Evolutionary conservation across 92 coral and sea anemone species (phyloP), one percentile per base, ranked within the genome.

Genomic region (Phenganax subtilis): DNA sequence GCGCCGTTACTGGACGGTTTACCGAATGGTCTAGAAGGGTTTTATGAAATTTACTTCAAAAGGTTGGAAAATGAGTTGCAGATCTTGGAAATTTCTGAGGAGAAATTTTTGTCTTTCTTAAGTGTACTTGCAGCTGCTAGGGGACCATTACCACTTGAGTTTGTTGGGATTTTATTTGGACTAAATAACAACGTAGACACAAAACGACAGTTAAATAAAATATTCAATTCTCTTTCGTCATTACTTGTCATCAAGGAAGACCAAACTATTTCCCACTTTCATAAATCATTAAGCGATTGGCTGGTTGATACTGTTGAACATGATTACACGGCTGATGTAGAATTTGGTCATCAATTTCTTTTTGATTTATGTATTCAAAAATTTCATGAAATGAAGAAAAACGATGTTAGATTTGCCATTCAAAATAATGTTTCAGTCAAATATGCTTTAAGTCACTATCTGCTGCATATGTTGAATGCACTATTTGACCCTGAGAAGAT

Each of bases 201-300:
- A 51, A 61, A 55, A 28, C 84, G 83, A 54, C 59, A 51, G 69
- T 78, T 70, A 51, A 27, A 69, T 55, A 75, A 80, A 51, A 55
- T 80, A 12, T 82, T 82, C 71, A 27, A 51, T 70, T 25, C 82
- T 11, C 72, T 89, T 55, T 89, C 92, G 20, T 15, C 74, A n/a
- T 70, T 89, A 28, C 78, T 89, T 75, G 90, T 90, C 30, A 67
- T 87, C 56, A 81, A 75, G 17, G 29, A 85, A 11, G 90, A 68
- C 54, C 17, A 64, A 64, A 64, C 76, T 51, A 79, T 89, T 16
- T 82, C 85, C 44, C 86, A 85, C 51, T 89, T 87, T 56, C 92
- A 89, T 70, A 89, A 89, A 72, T 89, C 92, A 7, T 57, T 89
- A 28, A 69, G 83, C 14, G 92, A 89, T 16, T 89, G 91, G 92